Conservation (phyloP, 2,797 vertebrate species). For the Anguilla anguilla region DNA sequence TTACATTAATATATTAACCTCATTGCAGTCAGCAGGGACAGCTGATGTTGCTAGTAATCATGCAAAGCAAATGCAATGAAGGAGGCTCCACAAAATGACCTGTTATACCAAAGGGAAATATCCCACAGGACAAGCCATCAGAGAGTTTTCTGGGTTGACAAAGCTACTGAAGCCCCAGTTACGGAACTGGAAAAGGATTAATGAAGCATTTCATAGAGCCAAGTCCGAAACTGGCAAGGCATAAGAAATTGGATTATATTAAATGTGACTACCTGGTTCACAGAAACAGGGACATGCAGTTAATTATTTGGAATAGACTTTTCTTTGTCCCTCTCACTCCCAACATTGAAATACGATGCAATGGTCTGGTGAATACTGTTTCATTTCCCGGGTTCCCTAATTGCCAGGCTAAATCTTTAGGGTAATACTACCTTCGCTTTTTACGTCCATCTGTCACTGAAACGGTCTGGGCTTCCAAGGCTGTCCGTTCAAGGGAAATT, state of each 20-base stretch:
- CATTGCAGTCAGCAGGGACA: no score
- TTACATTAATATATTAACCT: no score
- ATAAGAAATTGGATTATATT: constrained; percentile 20
- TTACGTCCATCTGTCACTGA: background rate
- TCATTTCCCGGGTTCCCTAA: background rate
- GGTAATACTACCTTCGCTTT: background rate
- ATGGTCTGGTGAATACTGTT: background rate
- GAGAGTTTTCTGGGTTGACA: constrained; percentile 25
- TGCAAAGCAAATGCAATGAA: no score
- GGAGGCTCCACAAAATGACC: no score
- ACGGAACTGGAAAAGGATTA: constrained; percentile 18
- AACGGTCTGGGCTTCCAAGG: background rate
- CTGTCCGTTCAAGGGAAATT: background rate
- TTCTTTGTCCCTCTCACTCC: background rate
- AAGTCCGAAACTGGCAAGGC: constrained; percentile 14
- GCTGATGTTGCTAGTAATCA: no score
- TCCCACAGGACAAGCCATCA: constrained; percentile 19
- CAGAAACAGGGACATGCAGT: constrained; percentile 23
- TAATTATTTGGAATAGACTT: background rate
- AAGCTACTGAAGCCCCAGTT: constrained; percentile 4
- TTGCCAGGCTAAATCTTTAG: background rate
- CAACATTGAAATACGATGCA: background rate
- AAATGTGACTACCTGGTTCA: constrained; percentile 19
- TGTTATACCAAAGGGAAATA: no score
- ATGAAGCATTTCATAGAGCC: constrained; percentile 28